These are phyloP conservation scores for Lepus timidus DNA, from an alignment of 2,113 vertebrate genomes.

Conservation along the genomic window DNA sequence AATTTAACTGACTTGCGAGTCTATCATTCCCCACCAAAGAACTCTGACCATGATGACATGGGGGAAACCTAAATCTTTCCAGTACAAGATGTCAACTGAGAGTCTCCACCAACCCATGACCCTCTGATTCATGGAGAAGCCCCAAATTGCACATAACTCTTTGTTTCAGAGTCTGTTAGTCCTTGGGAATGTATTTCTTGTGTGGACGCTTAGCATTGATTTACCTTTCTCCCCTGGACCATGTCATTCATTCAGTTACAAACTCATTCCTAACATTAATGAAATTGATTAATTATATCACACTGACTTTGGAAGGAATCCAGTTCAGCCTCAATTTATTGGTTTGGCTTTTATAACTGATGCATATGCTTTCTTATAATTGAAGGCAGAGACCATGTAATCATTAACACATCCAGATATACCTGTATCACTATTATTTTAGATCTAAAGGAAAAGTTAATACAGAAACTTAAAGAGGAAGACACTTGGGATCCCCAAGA, in stretches of 20 bases:
- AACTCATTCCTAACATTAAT: not conserved
- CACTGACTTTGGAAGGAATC: not conserved
- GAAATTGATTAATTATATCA: not conserved
- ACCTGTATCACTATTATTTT: not conserved
- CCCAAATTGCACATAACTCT: not conserved
- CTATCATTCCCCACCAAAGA: not conserved
- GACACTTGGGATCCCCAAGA: not conserved
- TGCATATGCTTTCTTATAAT: not conserved
- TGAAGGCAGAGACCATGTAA: not conserved
- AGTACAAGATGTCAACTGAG: not conserved
- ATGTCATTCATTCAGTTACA: not conserved
- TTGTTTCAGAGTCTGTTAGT: not conserved
- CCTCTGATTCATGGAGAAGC: not conserved
- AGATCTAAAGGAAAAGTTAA: not conserved
- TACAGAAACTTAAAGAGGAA: not conserved
- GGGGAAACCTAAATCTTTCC: not conserved
- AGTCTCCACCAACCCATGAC: not conserved
- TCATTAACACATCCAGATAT: not conserved
- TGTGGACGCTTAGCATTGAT: not conserved
- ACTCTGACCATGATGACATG: not conserved
- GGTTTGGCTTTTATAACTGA: not conserved
- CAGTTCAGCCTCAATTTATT: not conserved
- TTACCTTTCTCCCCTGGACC: not conserved
- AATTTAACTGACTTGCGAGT: not conserved
- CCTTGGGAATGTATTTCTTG: not conserved